Evolutionary conservation across 1,140 invertebrate genomes (phyloP).

Genomic region (Eurosta solidaginis): DNA sequence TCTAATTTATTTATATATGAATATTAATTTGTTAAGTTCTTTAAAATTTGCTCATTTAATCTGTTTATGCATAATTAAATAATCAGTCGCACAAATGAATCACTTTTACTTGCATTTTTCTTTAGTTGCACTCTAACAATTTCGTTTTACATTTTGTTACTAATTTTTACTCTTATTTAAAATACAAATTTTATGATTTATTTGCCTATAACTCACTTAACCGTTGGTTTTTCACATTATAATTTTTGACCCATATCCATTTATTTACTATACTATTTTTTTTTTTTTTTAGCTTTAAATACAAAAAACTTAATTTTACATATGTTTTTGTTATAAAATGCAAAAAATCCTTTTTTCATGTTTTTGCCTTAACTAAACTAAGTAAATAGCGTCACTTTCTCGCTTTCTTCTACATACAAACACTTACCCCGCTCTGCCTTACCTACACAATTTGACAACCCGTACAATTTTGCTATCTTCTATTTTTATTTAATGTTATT

Average conservation of each 20-base stretch:
- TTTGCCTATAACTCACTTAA: neutral
- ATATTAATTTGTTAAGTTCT: neutral
- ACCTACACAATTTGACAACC: neutral
- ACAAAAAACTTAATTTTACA: constrained; percentile 16
- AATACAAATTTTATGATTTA: neutral
- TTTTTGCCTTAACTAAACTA: constrained; percentile 23
- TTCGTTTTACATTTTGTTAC: neutral
- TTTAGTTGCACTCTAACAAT: constrained; percentile 30
- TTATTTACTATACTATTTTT: neutral
- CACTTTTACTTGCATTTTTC: constrained; percentile 47
- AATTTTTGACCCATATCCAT: neutral
- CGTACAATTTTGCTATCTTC: too few relatives aligned
- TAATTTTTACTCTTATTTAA: neutral
- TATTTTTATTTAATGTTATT: too few relatives aligned
- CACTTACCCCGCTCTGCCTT: neutral
- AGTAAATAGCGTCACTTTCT: neutral
- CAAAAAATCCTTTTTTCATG: constrained; percentile 20
- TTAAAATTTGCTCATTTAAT: neutral
- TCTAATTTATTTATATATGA: constrained; percentile 12
- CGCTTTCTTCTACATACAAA: neutral
- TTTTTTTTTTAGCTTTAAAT: neutral
- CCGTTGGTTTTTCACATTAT: neutral
- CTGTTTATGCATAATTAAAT: constrained; percentile 48
- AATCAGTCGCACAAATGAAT: constrained; percentile 58
- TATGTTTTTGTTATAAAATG: constrained; percentile 24